These are phyloP conservation scores for Camelus bactrianus DNA, from an alignment of 2,113 vertebrate genomes.

Conservation along the genomic window DNA sequence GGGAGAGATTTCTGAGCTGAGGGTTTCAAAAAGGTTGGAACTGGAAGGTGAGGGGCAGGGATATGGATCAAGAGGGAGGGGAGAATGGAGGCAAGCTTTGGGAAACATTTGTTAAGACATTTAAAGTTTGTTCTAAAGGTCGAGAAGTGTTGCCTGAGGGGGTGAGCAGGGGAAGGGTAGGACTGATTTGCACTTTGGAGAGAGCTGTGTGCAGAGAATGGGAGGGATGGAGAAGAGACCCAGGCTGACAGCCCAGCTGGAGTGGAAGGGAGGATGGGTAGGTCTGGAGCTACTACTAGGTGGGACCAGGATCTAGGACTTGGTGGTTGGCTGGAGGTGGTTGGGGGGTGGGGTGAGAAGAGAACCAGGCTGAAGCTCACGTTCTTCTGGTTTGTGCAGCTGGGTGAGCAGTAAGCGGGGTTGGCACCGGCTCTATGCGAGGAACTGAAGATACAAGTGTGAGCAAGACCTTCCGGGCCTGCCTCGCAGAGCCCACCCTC, in stretches of 20 bases:
- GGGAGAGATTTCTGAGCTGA: neutral
- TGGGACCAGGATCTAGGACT: neutral
- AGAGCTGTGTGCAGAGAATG: neutral
- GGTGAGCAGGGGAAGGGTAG: neutral
- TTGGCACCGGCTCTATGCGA: neutral
- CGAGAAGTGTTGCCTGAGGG: neutral
- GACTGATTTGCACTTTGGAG: neutral
- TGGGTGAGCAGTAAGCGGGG: neutral
- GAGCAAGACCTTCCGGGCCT: neutral
- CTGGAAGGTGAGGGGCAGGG: neutral
- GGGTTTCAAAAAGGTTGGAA: neutral
- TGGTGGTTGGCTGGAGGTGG: neutral
- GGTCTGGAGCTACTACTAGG: neutral
- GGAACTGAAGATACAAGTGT: neutral
- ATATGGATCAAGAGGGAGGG: neutral
- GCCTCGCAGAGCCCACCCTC: neutral
- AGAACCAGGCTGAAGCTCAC: neutral
- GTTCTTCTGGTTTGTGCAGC: neutral
- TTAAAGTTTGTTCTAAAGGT: neutral
- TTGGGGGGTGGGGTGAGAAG: neutral
- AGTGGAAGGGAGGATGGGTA: neutral
- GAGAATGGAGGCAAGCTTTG: neutral
- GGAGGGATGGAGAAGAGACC: neutral
- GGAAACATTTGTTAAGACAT: neutral
- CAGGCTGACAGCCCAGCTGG: neutral